Conservation (phyloP, 1,140 invertebrate species). For the Eumaeus atala region DNA sequence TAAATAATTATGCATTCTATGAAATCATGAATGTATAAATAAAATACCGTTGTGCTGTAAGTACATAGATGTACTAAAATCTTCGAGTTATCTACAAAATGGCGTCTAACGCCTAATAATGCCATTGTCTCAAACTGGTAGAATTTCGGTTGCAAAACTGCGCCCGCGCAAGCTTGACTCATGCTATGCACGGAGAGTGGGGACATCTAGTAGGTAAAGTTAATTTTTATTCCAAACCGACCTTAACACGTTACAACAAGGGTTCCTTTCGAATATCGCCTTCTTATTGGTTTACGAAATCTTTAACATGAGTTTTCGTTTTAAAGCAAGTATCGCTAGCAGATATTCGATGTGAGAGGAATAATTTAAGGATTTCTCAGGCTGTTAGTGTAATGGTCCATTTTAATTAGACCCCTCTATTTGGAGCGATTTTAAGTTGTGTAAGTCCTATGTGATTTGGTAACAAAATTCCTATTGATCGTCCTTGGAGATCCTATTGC, state of each 20-base stretch:
- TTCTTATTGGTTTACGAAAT: conserved; percentile 32
- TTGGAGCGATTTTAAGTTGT: conserved; percentile 16
- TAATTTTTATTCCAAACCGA: conserved; percentile 5
- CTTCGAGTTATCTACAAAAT: conserved; percentile 43
- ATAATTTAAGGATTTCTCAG: conserved; percentile 30
- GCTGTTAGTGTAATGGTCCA: conserved; percentile 23
- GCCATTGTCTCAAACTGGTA: conserved; percentile 65
- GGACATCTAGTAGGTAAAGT: conserved; percentile 19
- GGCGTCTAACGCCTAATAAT: conserved; percentile 58
- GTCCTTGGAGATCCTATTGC: not conserved
- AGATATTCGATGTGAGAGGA: conserved; percentile 31
- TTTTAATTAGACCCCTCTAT: conserved; percentile 26
- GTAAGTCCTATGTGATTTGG: conserved; percentile 10
- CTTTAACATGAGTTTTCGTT: conserved; percentile 36
- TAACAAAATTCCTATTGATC: conserved; percentile 3
- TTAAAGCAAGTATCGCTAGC: conserved; percentile 30
- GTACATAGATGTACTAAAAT: conserved; percentile 30
- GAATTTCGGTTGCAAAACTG: conserved; percentile 67
- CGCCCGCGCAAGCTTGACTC: conserved; percentile 55
- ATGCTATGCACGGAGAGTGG: conserved; percentile 31
- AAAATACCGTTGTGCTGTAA: conserved; percentile 15
- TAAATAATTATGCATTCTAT: too few relatives aligned
- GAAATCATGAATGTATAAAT: not conserved
- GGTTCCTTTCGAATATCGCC: not conserved
- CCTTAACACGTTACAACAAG: not conserved